Evolutionary conservation across 2,113 vertebrate genomes (phyloP), one percentile per base, ranked within the genome.

Genomic region (Ranitomeya imitator): DNA sequence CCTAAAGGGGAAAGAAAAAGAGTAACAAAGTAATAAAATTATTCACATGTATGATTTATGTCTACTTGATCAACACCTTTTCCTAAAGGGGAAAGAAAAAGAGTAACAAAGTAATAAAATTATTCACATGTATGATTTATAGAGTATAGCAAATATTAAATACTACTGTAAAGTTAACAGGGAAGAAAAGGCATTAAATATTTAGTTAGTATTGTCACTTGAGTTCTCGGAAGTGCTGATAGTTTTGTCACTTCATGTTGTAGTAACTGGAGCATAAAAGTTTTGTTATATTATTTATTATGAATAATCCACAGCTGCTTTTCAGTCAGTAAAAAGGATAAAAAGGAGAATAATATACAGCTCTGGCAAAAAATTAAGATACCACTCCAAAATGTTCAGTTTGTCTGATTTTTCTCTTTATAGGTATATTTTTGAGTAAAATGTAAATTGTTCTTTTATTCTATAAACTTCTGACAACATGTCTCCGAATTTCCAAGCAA

Each of bases 251-350:
- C 31, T 51, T 65, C 26, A 65, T 65, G 16, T 45, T 83, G 61
- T 63, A 52, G 16, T 51, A 83, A 65, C 59, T 63, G 60, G 59
- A 83, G 81, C 61, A 52, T 45, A 67, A 83, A 65, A 18, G 80
- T 63, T 57, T 82, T 57, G 19, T 60, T 63, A 21, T 19, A 60
- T 85, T 54, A 85, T 67, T 59, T 71, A 52, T 52, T 14, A 12
- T 74, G 4, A 59, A 45, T 23, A 31, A 23, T 77, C 37, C 16
- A 51, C 21, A 26, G 37, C 52, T 59, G 5, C 65, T 52, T 19
- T 16, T 7, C 16, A 63, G 18, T 6, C 2, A 19, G 37, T 63
- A 19, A 63, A 16, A 63, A 15, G 14, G 60, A 10, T 14, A 15
- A 63, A 18, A 16, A 63, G n/a, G 7, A 13, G 12, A 11, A 57